phyloP scores from a whole-genome alignment of 1,140 invertebrate genomes.

The Drosophila jambulina region DNA sequence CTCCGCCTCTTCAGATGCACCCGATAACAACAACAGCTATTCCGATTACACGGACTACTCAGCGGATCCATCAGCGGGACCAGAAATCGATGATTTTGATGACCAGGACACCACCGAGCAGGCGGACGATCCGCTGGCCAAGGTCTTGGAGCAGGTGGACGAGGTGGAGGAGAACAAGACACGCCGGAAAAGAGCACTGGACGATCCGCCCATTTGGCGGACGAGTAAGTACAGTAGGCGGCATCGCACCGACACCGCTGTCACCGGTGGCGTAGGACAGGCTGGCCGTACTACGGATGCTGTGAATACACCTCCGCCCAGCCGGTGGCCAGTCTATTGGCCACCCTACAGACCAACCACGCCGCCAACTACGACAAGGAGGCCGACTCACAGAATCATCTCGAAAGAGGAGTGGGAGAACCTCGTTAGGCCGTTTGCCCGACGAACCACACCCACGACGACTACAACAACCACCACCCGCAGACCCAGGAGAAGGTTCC shows the following conservation, averaged over 20 bases:
- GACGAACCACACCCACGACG: background rate
- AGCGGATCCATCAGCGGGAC: constrained; percentile 35
- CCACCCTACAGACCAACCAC: constrained; percentile 23
- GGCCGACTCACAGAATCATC: constrained; percentile 12
- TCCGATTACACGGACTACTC: constrained; percentile 78
- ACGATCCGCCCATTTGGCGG: constrained; percentile 31
- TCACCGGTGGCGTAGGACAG: background rate
- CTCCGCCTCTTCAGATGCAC: constrained; percentile 54
- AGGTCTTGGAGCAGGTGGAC: constrained; percentile 55
- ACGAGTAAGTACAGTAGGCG: constrained; percentile 61
- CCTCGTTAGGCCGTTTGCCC: background rate
- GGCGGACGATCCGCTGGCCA: constrained; percentile 56
- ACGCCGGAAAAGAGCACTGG: constrained; percentile 22
- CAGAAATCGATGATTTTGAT: constrained; percentile 18
- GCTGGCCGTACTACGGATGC: constrained; percentile 8
- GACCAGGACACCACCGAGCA: constrained; percentile 43
- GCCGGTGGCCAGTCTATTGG: constrained; percentile 22
- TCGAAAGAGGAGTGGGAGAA: constrained; percentile 59
- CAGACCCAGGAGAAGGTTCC: constrained; percentile 14
- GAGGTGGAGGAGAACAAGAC: constrained; percentile 15
- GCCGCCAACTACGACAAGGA: constrained; percentile 24
- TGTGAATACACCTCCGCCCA: background rate
- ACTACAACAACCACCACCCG: constrained; percentile 11
- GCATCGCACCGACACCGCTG: constrained; percentile 50
- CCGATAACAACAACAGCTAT: constrained; percentile 61